Percentiles rank a stretch among this genome's conserved stretches.
Conservation (phyloP, 2,797 vertebrate genomes). For the Orientallactaga sibirica region DNA sequence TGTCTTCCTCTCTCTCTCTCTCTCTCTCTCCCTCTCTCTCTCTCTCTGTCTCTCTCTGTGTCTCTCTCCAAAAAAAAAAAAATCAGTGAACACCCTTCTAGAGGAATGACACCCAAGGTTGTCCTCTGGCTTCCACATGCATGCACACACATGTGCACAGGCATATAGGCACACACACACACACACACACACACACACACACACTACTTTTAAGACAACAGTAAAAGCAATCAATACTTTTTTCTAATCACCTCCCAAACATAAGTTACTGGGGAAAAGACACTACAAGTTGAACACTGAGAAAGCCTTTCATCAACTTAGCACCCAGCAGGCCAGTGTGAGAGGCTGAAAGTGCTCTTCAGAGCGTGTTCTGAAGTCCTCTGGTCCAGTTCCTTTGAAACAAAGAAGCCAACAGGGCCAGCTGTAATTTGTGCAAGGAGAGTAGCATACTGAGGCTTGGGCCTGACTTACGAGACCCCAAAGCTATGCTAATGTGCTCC, state of each 20-base stretch:
- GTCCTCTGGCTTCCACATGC: no score
- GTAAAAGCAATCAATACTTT: background rate
- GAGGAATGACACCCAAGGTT: no score
- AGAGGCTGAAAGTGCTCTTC: background rate
- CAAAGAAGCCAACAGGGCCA: background rate
- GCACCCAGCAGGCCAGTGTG: background rate
- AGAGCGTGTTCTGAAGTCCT: background rate
- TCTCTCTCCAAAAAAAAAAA: no score
- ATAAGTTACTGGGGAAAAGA: background rate
- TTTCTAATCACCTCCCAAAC: background rate
- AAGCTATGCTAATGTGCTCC: rapidly evolving
- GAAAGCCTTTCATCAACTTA: background rate
- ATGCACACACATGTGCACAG: no score
- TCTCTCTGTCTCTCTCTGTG: no score
- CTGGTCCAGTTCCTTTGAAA: background rate
- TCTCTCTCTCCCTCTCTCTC: no score
- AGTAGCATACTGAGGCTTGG: no score
- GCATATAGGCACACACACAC: no score
- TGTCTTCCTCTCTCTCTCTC: no score
- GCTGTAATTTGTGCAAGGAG: background rate
- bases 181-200: no score
- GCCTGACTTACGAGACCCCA: rapidly evolving
- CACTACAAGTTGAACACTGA: background rate
- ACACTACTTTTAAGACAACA: background rate
- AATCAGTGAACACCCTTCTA: no score